Conservation (phyloP, 2,888 invertebrate genomes). For the Coelopa pilipes region DNA sequence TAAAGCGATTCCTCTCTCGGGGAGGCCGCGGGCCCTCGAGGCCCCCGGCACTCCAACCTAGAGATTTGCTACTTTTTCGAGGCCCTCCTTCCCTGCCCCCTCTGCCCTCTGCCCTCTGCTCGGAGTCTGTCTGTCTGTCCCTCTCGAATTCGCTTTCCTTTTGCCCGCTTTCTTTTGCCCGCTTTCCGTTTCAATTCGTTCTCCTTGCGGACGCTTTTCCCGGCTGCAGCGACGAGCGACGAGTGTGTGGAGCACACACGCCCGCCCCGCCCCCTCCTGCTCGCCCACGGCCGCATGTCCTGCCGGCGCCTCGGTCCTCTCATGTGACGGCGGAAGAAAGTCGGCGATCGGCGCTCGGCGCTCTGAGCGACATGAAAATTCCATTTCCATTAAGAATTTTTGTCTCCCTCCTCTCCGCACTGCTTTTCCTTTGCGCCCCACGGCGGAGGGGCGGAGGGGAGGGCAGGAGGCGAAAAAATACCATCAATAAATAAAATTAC, state of each 20-base stretch:
- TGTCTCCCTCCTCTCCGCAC: not conserved
- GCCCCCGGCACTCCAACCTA: not conserved
- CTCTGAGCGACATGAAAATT: conserved; percentile 33
- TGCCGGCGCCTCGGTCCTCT: not conserved
- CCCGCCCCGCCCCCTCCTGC: not conserved
- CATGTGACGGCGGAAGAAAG: not conserved
- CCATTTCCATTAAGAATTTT: conserved; percentile 32
- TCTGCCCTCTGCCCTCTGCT: no score
- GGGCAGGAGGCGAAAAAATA: not conserved
- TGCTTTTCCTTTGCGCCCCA: not conserved
- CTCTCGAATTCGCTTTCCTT: no score
- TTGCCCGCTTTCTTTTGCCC: not conserved
- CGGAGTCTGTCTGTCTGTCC: no score
- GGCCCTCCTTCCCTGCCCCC: no score
- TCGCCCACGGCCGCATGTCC: not conserved
- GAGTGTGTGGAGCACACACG: not conserved
- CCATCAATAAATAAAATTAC: conserved; percentile 22
- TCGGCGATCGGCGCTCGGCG: not conserved
- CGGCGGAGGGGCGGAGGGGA: no score
- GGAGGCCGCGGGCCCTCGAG: no score
- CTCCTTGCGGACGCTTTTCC: not conserved
- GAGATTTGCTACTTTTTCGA: conserved; percentile 9
- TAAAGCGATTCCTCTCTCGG: not conserved
- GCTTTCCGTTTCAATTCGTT: not conserved
- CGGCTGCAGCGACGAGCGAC: not conserved